Conservation (phyloP, 2,113 vertebrate species). For the Anser cygnoides region DNA sequence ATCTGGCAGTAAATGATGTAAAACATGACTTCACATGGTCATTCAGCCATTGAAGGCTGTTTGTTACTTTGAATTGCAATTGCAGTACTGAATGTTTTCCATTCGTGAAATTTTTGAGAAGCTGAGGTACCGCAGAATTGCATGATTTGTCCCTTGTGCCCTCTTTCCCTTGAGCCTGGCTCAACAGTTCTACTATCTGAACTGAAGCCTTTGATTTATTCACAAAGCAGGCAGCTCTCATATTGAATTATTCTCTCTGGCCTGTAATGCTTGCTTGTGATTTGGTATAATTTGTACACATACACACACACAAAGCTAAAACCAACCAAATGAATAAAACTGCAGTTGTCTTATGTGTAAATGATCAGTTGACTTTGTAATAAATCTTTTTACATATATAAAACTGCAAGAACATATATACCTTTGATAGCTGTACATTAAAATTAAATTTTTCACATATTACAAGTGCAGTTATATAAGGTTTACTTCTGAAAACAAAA, state of each 20-base stretch:
- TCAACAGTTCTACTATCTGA: not conserved
- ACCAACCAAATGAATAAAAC: not conserved
- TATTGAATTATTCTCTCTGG: not conserved
- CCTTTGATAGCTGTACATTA: not conserved
- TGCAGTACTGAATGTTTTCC: not conserved
- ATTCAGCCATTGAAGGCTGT: not conserved
- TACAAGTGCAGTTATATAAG: not conserved
- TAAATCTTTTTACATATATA: not conserved
- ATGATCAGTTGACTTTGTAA: not conserved
- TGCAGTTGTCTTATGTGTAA: not conserved
- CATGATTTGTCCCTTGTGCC: not conserved
- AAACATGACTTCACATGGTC: not conserved
- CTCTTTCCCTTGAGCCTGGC: not conserved
- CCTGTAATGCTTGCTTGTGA: not conserved
- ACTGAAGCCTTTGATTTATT: conserved; percentile 6
- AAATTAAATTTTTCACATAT: not conserved
- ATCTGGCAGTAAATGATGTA: conserved; percentile 18
- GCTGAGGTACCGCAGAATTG: not conserved
- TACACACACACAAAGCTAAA: rapidly evolving
- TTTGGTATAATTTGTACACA: not conserved
- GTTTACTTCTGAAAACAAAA: not conserved
- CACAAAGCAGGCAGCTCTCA: not conserved
- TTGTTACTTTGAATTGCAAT: not conserved
- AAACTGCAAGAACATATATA: not conserved
- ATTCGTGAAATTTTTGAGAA: not conserved